These are phyloP conservation scores for Myoxocephalus aenaeus DNA, from an alignment of 2,797 vertebrate genomes.

Conservation along the genomic window DNA sequence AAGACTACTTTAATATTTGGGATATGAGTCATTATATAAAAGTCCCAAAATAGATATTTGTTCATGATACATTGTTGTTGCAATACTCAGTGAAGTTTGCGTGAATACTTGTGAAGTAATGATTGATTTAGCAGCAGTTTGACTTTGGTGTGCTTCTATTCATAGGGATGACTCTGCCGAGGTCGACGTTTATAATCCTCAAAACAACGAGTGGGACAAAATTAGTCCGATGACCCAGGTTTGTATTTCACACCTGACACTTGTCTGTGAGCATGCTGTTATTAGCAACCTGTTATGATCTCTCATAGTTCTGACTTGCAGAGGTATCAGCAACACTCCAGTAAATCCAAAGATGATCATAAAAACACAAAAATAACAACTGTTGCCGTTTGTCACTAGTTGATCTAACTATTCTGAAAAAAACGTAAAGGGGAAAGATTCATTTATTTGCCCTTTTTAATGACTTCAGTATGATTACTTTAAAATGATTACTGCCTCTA, in stretches of 20 bases:
- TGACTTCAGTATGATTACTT: neutral
- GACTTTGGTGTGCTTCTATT: constrained; percentile 51
- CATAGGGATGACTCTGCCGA: constrained; percentile 95
- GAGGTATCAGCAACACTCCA: neutral
- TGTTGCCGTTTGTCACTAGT: neutral
- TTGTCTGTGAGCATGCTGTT: neutral
- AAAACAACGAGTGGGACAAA: constrained; percentile 95
- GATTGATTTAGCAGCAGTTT: constrained; percentile 21
- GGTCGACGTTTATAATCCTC: constrained; percentile 94
- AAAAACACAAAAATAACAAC: neutral
- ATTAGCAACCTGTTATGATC: neutral
- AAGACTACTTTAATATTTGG: neutral
- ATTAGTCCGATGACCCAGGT: constrained; percentile 97
- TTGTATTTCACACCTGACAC: constrained; percentile 57
- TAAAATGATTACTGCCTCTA: neutral
- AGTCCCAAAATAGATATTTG: neutral
- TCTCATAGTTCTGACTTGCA: neutral
- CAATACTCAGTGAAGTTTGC: neutral
- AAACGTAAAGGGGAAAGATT: neutral
- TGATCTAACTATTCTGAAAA: neutral
- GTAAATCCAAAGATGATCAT: neutral
- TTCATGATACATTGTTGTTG: neutral
- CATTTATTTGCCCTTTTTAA: neutral
- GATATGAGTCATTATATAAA: neutral
- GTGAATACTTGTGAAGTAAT: neutral